Conservation (phyloP, 1,140 invertebrate species). For the Drosophila melanica region DNA sequence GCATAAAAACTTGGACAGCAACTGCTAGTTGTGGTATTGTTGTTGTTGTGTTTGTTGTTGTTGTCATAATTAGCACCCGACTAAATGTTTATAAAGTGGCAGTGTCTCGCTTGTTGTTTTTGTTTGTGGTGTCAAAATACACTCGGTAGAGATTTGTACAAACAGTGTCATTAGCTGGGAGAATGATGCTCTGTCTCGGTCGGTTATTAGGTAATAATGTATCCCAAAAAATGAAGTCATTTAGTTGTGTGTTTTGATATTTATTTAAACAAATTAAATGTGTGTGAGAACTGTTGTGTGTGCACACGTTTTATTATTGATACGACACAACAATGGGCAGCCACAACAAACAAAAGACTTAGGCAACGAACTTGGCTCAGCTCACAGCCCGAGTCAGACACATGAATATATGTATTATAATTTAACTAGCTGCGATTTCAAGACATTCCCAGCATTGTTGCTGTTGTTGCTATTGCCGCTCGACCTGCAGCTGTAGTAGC, state of each 20-base stretch:
- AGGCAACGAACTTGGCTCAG: conserved; percentile 56
- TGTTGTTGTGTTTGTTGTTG: conserved; percentile 41
- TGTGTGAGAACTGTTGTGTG: conserved; percentile 36
- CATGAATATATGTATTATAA: conserved; percentile 58
- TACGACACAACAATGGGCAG: conserved; percentile 34
- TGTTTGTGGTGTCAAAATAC: conserved; percentile 51
- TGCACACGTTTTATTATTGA: conserved; percentile 47
- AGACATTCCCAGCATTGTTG: conserved; percentile 77
- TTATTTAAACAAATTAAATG: conserved; percentile 75
- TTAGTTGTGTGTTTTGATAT: conserved; percentile 49
- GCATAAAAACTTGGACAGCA: conserved; percentile 37
- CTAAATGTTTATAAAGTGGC: conserved; percentile 70
- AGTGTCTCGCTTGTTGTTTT: conserved; percentile 17
- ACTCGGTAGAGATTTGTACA: conserved; percentile 50
- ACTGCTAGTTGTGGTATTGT: conserved; percentile 4
- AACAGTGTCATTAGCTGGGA: conserved; percentile 65
- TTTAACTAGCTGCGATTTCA: conserved; percentile 70
- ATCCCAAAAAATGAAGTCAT: conserved; percentile 70
- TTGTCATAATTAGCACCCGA: conserved; percentile 73
- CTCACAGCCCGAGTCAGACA: conserved; percentile 31
- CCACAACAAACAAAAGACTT: conserved; percentile 55
- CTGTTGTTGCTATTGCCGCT: conserved; percentile 37
- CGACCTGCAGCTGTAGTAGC: conserved; percentile 2
- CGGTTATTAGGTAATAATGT: conserved; percentile 36
- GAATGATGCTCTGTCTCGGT: conserved; percentile 17